Base-by-base conservation (phyloP, 1,140 invertebrate genomes). In the Arion vulgaris region DNA sequence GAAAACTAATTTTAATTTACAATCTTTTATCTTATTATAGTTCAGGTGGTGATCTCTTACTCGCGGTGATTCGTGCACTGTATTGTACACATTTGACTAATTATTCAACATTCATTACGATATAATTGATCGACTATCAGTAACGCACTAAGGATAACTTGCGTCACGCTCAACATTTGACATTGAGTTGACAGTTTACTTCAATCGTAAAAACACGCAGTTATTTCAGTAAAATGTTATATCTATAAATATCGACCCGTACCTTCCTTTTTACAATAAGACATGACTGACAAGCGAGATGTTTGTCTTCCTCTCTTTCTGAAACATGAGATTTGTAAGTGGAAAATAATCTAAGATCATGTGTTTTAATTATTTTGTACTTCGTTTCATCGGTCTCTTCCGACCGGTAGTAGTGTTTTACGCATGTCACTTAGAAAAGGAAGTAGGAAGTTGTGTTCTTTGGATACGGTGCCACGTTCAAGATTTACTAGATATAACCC, bases 391-490 rank as follows among this genome's bases (percentile, higher is more conserved):
- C 4, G 38, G 23, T 72, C 38, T 38, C 36, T 4, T 72, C n/a
- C 71, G 36, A 72, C 71, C 71, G 71, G 38, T n/a, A 72, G 71
- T 66, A 28, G 28, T 34, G 4, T 32, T 32, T 1, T 32, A 28
- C 62, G 28, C 62, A 66, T 73, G 71, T 26, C n/a, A 28, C 41
- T 73, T 2, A 39, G 36, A 38, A 66, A 34, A n/a, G 76, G 76
- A 78, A 78, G 76, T 62, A 78, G 76, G 78, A 71, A 80, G 68
- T 69, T 80, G 78, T 80, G 78, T 80, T 49, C 78, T 45, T 62
- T 80, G 32, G 78, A 69, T 80, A 80, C 78, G 78, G 68, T 80
- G 78, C 78, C 78, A 80, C 78, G 78, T 80, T 80, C 66, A 4
- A 49, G 45, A 49, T 49, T 49, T 11, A 49, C 45, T 57, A 23